Conservation (phyloP, 2,888 invertebrate species). For the Hermaeophaga mercurialis region DNA sequence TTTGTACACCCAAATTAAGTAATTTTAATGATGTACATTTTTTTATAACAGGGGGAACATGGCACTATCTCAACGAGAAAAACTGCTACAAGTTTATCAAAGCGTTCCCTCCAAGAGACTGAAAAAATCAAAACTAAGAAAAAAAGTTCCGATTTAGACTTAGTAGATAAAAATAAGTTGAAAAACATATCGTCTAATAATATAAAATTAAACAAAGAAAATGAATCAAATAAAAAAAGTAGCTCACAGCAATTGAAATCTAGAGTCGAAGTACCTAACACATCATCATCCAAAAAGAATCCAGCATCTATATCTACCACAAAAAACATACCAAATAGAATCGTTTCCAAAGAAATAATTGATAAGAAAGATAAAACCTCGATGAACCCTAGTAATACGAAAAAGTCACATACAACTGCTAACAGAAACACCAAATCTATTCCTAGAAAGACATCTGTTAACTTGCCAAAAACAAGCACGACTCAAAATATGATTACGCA, state of each 20-base stretch:
- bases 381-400: background rate
- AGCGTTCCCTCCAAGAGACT: background rate
- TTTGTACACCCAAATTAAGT: too few relatives aligned
- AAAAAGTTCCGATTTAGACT: background rate
- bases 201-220: too few relatives aligned
- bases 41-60: background rate
- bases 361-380: background rate
- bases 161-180: background rate
- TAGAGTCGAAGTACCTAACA: background rate
- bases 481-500: background rate
- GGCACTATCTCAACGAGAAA: background rate
- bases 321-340: background rate
- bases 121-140: conserved; percentile 1
- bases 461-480: background rate
- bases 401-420: background rate
- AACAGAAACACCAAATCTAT: background rate
- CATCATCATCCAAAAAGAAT: background rate
- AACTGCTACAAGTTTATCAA: background rate
- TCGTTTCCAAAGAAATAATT: background rate
- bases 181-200: background rate
- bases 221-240: background rate
- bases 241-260: background rate
- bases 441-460: too few relatives aligned
- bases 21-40: background rate
- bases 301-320: background rate